These are phyloP conservation scores for Palythoa heliodiscus DNA, from an alignment of 92 coral and sea anemone species.

Conservation along the genomic window DNA sequence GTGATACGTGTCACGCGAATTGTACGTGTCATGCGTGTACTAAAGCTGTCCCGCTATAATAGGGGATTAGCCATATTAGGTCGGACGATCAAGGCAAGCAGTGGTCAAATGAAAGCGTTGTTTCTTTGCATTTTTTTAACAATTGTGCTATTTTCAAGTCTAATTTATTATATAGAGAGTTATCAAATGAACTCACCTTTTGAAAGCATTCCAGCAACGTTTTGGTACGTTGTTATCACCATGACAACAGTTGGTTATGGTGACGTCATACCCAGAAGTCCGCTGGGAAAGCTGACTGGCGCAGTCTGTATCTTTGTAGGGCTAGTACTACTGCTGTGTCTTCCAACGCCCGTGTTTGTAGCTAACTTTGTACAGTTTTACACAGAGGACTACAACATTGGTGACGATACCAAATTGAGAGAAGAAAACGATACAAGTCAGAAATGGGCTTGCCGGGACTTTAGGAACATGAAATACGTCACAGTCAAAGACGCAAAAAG, in stretches of 20 bases:
- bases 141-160: slow-evolving; percentile 76
- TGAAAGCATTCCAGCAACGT: slow-evolving; percentile 77
- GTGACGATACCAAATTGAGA: slow-evolving; percentile 1
- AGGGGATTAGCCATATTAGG: slow-evolving; percentile 82
- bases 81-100: slow-evolving; percentile 69
- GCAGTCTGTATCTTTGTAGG: slow-evolving; percentile 80
- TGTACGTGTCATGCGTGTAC: slow-evolving; percentile 77
- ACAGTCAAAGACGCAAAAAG: slow-evolving; percentile 18
- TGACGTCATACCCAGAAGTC: slow-evolving; percentile 78
- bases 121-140: slow-evolving; percentile 70
- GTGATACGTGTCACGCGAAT: slow-evolving; percentile 88
- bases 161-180: slow-evolving; percentile 70
- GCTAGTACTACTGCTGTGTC: slow-evolving; percentile 70
- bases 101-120: slow-evolving; percentile 69
- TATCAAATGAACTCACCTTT: slow-evolving; percentile 46
- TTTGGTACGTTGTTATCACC: slow-evolving; percentile 87
- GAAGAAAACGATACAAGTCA: neutral
- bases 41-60: slow-evolving; percentile 85
- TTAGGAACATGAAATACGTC: slow-evolving; percentile 28
- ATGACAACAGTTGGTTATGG: slow-evolving; percentile 99
- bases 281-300: slow-evolving; percentile 75
- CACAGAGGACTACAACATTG: slow-evolving; percentile 44
- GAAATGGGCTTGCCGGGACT: neutral
- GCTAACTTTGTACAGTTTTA: slow-evolving; percentile 79
- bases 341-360: slow-evolving; percentile 90